phyloP scores from a whole-genome alignment of 2,888 invertebrate species.

The Orgyia antiqua region DNA sequence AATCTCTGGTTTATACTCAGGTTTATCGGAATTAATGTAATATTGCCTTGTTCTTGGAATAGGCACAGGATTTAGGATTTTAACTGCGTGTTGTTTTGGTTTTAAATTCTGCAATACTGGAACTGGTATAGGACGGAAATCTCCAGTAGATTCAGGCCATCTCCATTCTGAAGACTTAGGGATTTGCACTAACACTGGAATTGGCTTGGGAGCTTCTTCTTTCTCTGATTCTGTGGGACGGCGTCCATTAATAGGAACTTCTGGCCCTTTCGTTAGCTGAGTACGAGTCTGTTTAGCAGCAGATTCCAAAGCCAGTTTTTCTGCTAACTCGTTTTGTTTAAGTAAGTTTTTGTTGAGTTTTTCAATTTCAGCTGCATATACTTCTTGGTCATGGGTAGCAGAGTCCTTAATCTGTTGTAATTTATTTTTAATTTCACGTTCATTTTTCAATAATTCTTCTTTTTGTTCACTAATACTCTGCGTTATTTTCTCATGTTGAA shows the following conservation, averaged over 20 bases:
- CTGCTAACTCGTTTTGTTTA: slow-evolving; percentile 40
- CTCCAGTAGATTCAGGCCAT: slow-evolving; percentile 33
- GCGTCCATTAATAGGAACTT: slow-evolving; percentile 29
- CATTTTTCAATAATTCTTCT: slow-evolving; percentile 22
- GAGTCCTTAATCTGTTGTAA: too few relatives aligned
- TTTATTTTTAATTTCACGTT: slow-evolving; percentile 24
- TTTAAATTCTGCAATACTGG: slow-evolving; percentile 32
- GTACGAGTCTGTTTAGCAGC: slow-evolving; percentile 31
- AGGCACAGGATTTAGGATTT: slow-evolving; percentile 30
- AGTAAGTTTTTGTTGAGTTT: slow-evolving; percentile 35
- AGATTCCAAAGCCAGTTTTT: slow-evolving; percentile 28
- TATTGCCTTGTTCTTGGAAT: slow-evolving; percentile 32
- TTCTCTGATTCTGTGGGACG: slow-evolving; percentile 29
- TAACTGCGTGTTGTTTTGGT: slow-evolving; percentile 27
- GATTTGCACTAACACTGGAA: slow-evolving; percentile 9
- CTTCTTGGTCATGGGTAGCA: slow-evolving; percentile 31
- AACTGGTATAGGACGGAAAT: slow-evolving; percentile 30
- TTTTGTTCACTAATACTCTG: slow-evolving; percentile 22
- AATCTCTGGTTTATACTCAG: slow-evolving; percentile 31
- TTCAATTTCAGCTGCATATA: slow-evolving; percentile 39
- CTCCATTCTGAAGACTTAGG: slow-evolving; percentile 24
- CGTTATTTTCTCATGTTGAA: slow-evolving; percentile 24
- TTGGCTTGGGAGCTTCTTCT: slow-evolving; percentile 19
- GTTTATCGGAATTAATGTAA: slow-evolving; percentile 35
- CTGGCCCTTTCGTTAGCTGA: slow-evolving; percentile 33